Evolutionary conservation across 2,888 invertebrate genomes (phyloP), one percentile per base, ranked within the genome.

Genomic region (Drosophila barbarae): DNA sequence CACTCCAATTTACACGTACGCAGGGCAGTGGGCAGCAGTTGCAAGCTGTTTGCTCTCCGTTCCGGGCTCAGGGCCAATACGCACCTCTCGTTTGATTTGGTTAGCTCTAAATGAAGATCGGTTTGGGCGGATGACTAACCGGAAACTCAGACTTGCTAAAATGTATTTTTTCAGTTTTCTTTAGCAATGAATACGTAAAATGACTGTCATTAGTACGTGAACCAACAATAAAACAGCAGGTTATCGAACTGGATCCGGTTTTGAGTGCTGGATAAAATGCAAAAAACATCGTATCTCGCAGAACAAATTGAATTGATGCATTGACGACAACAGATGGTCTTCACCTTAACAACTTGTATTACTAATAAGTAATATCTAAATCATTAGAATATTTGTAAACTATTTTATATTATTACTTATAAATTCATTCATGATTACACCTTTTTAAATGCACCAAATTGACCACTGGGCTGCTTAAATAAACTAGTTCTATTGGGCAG

Each of bases 131-230:
- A 60, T 60, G 61, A 60, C 26, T 60, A 59, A 60, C 47, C 51
- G 49, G 59, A 60, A 49, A 49, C 39, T 57, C 41, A 41, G 36
- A 18, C 51, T 47, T 5, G 46, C 46, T 47, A 32, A 59, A 44
- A 55, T 39, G 10, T 60, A 55, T 61, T 57, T 68, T 68, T 59
- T 64, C 44, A 69, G 57, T 71, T 68, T 74, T 68, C 65, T 70
- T 67, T 46, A 66, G 54, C 55, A 64, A 67, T 68, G 38, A 64
- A 52, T 42, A 65, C 66, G 67, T 71, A 66, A 71, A 70, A 61
- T 57, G 77, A 73, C 67, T 63, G 77, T 80, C 76, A 78, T 73
- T 58, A 73, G 63, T 46, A 58, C 41, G 55, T 38, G 58, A 59
- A 64, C 64, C 64, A 53, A 55, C 55, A 61, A 53, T 60, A 71